Conservation (phyloP, 2,797 vertebrate species). For the Cygnus olor region DNA sequence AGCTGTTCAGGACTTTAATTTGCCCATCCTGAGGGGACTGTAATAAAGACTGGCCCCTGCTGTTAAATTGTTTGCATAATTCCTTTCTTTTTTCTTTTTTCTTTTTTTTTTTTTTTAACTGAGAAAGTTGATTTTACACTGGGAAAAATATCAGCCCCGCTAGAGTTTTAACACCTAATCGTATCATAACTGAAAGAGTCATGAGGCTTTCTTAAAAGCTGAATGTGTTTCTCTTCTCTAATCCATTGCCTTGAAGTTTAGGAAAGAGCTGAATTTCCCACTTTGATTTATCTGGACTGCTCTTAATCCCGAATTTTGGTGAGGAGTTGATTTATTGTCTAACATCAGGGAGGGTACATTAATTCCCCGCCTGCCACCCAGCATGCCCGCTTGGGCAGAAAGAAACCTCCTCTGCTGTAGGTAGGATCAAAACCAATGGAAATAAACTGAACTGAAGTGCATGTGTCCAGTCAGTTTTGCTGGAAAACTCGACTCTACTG, state of each 20-base stretch:
- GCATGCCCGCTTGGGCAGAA: not conserved
- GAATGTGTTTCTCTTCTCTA: slow-evolving; percentile 21
- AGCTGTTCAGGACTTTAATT: slow-evolving; percentile 41
- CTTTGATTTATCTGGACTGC: slow-evolving; percentile 3
- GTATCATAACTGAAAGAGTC: not conserved
- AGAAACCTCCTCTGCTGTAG: slow-evolving; percentile 56
- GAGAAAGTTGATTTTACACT: not conserved
- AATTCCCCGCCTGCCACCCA: slow-evolving; percentile 38
- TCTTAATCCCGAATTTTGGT: slow-evolving; percentile 12
- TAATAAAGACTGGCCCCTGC: slow-evolving; percentile 18
- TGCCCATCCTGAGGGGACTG: slow-evolving; percentile 21
- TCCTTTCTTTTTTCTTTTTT: not conserved
- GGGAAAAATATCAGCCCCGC: not conserved
- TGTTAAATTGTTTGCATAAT: slow-evolving; percentile 38
- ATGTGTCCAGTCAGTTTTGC: not conserved
- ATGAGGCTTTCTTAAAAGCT: not conserved
- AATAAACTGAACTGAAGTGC: slow-evolving; percentile 5
- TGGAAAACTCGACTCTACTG: not conserved
- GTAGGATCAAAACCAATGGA: slow-evolving; percentile 44
- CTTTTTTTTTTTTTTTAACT: not conserved
- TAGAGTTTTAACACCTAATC: slow-evolving; percentile 9
- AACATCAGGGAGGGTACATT: slow-evolving; percentile 8
- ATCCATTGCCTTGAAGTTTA: slow-evolving; percentile 33
- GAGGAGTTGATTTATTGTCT: slow-evolving; percentile 58
- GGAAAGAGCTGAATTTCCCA: slow-evolving; percentile 19